These are phyloP conservation scores for Empidonax traillii DNA, from an alignment of 2,113 vertebrate species.

Conservation along the genomic window DNA sequence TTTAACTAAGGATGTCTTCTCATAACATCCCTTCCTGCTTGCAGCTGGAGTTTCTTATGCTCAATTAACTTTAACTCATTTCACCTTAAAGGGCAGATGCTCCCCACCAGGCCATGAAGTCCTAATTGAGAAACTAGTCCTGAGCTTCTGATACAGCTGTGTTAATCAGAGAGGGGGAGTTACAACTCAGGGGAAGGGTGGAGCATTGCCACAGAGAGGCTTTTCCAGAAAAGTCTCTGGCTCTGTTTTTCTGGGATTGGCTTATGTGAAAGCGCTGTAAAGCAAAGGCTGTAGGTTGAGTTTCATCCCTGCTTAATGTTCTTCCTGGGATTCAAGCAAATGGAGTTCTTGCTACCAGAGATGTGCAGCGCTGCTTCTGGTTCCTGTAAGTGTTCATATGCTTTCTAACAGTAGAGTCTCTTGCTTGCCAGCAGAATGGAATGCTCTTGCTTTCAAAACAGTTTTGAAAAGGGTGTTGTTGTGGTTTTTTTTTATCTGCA, in stretches of 20 bases:
- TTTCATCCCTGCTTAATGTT: not conserved
- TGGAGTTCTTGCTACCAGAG: not conserved
- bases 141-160: not conserved
- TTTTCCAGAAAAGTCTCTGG: not conserved
- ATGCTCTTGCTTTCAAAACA: not conserved
- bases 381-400: not conserved
- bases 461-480: not conserved
- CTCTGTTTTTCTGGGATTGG: rapidly evolving
- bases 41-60: not conserved
- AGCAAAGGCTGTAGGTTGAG: not conserved
- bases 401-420: not conserved
- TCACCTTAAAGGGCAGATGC: not conserved
- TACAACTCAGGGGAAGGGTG: not conserved
- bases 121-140: not conserved
- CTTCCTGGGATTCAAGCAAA: not conserved
- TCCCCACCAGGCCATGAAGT: not conserved
- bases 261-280: not conserved
- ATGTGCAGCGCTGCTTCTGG: not conserved
- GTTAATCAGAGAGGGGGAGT: not conserved
- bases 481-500: not conserved
- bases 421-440: not conserved
- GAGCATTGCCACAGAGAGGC: not conserved
- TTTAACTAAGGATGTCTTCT: not conserved
- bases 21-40: not conserved
- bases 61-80: not conserved